phyloP scores from a whole-genome alignment of 2,888 invertebrate genomes.

The Chrysolina oricalcia region DNA sequence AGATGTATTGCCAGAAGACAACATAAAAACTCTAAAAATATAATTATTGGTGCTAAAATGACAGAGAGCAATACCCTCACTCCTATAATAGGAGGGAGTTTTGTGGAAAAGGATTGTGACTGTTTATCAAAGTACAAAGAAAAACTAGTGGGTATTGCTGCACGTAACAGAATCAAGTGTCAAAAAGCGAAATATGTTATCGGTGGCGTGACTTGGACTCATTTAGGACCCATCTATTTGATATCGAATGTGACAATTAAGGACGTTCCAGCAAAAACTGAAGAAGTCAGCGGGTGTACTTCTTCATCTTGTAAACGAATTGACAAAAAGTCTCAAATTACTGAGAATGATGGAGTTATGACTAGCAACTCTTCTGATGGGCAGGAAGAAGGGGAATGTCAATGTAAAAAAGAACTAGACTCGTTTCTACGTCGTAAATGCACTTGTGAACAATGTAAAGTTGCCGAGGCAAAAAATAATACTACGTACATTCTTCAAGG shows the following conservation, averaged over 20 bases:
- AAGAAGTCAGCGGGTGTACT: neutral
- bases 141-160: slow-evolving; percentile 16
- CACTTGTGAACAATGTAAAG: slow-evolving; percentile 33
- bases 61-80: slow-evolving; percentile 47
- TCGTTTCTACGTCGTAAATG: slow-evolving; percentile 36
- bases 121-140: slow-evolving; percentile 59
- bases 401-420: slow-evolving; percentile 38
- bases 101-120: slow-evolving; percentile 55
- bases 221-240: slow-evolving; percentile 40
- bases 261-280: neutral
- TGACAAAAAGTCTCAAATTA: neutral
- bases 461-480: slow-evolving; percentile 18
- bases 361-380: neutral
- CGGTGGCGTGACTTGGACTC: slow-evolving; percentile 41
- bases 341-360: neutral
- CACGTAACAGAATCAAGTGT: slow-evolving; percentile 39
- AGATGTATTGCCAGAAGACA: slow-evolving; percentile 38
- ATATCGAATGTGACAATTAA: slow-evolving; percentile 27
- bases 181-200: slow-evolving; percentile 38
- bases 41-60: slow-evolving; percentile 55
- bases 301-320: neutral
- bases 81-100: slow-evolving; percentile 60
- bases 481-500: slow-evolving; percentile 58
- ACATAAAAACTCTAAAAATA: slow-evolving; percentile 46
- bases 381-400: slow-evolving; percentile 32